phyloP scores from a whole-genome alignment of 2,888 invertebrate species.

The Aleiodes alternator region DNA sequence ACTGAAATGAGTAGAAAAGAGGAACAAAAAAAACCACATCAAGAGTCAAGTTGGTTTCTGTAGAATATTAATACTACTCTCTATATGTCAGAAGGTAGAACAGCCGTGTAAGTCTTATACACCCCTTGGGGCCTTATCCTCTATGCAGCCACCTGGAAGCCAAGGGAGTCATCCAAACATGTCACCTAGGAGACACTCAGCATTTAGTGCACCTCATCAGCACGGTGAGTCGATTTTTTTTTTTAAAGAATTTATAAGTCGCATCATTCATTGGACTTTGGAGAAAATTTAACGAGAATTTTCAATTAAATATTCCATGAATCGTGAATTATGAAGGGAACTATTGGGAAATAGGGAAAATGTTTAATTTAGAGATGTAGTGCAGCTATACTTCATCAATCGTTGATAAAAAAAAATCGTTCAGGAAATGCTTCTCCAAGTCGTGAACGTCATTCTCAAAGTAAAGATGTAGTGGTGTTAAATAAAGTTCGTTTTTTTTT shows the following conservation, averaged over 20 bases:
- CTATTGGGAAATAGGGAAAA: too few species aligned
- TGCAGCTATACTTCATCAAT: too few species aligned
- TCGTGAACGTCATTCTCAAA: too few species aligned
- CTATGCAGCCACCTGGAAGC: conserved; percentile 89
- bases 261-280: neutral
- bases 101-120: conserved; percentile 84
- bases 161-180: conserved; percentile 73
- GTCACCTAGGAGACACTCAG: conserved; percentile 74
- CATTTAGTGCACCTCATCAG: conserved; percentile 78
- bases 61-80: conserved; percentile 22
- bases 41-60: neutral
- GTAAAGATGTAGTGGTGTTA: too few species aligned
- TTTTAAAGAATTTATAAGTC: conserved; percentile 71
- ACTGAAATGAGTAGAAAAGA: neutral
- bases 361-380: too few species aligned
- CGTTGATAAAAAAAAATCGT: too few species aligned
- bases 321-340: too few species aligned
- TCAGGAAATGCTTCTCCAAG: too few species aligned
- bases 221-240: conserved; percentile 76
- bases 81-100: conserved; percentile 66
- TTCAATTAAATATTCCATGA: neutral
- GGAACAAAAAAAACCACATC: neutral
- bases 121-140: conserved; percentile 88
- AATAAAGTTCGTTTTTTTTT: too few species aligned
- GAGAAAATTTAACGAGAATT: neutral